Evolutionary conservation across 1,140 invertebrate genomes (phyloP), one percentile per base, ranked within the genome.

Genomic region (Drosophila insularis): DNA sequence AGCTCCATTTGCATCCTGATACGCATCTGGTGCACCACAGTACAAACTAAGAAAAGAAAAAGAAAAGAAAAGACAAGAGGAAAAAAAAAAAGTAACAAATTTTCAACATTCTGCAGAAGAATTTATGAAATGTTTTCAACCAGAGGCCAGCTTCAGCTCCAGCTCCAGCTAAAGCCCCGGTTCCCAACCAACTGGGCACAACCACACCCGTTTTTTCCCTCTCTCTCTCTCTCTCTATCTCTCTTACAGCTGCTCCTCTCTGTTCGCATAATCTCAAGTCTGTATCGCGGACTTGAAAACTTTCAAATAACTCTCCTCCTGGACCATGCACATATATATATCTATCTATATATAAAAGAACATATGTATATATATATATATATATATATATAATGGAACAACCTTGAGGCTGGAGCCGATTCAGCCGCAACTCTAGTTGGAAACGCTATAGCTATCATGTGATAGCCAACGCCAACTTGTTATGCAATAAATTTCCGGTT

Each of bases 401-500:
- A 84, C 84, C 84, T 89, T 89, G 85, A 80, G 77, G 85, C 85
- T 78, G 71, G 43, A 72, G 55, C 68, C 63, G 56, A 58, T 55
- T 63, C 23, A 67, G 55, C 40, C 14, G 7, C 14, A 43, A 11
- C 17, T 50, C n/a, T 21, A 19, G 43, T 19, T 50, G 19, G 8
- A 50, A 50, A 21, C 43, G 43, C 43, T 19, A 65, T 68, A 63
- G 68, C 73, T 78, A 80, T 79, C 76, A 74, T 79, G 68, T 78
- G 71, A 77, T 73, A 77, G 69, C 68, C 84, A 80, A 74, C 84
- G 69, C 68, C 84, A 80, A 74, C 84, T 84, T 89, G 85, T 89
- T 89, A 89, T 89, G 84, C 85, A 89, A 89, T 89, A 89, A 89
- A 84, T 89, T 80, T 89, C 84, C 84, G 85, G 85, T 84, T 89